A percentile compares a stretch with the other conserved stretches of the same genome.
These are phyloP conservation scores for Leptosomus discolor DNA, from an alignment of 2,113 vertebrate genomes.

Conservation along the genomic window DNA sequence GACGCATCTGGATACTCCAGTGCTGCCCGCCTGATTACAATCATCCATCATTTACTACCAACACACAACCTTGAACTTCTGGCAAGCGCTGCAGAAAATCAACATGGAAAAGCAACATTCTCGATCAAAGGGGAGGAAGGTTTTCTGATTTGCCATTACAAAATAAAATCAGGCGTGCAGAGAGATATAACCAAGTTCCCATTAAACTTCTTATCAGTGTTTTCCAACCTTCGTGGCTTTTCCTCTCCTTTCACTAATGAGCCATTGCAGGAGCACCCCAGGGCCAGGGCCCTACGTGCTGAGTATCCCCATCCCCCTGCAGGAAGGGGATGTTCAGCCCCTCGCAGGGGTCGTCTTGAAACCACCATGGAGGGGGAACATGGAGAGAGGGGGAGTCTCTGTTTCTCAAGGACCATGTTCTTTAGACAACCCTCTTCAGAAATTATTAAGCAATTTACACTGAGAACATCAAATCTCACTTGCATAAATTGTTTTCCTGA, in stretches of 20 bases:
- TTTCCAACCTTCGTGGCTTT: not conserved
- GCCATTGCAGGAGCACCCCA: not conserved
- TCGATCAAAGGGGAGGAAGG: not conserved
- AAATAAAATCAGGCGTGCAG: not conserved
- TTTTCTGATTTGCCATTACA: not conserved
- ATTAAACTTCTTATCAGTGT: not conserved
- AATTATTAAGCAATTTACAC: not conserved
- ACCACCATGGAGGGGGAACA: accelerated
- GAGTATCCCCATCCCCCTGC: not conserved
- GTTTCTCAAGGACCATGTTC: not conserved
- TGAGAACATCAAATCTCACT: not conserved
- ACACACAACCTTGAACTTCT: not conserved
- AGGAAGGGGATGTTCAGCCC: not conserved
- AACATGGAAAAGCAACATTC: not conserved
- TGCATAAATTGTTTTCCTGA: not conserved
- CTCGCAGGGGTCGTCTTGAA: not conserved
- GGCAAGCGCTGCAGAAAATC: slow-evolving; percentile 11
- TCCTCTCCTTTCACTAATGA: not conserved
- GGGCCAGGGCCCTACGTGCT: not conserved
- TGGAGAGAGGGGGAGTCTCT: not conserved
- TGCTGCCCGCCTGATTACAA: not conserved
- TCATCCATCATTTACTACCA: not conserved
- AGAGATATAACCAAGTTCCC: not conserved
- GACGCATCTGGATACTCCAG: not conserved
- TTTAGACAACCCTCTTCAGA: not conserved